Evolutionary conservation across 2,888 invertebrate species (phyloP).

Genomic region (Drosophila nr. fundita): DNA sequence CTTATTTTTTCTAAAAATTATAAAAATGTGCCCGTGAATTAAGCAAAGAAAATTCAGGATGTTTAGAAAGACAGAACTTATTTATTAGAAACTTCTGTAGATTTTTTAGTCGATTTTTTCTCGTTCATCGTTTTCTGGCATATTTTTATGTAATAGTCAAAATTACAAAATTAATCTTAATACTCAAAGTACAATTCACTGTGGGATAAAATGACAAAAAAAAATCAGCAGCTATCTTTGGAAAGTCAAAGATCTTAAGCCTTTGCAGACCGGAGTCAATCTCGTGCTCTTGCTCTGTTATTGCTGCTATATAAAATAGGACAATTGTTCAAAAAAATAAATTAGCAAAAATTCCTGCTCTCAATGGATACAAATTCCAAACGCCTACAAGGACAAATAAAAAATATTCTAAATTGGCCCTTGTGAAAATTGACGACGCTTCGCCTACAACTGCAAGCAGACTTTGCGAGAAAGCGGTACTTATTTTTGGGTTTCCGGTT

Average conservation of each 20-base stretch:
- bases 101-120: no score
- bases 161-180: no score
- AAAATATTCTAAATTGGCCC: conserved; percentile 23
- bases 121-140: no score
- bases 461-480: conserved; percentile 27
- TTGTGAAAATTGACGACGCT: conserved; percentile 16
- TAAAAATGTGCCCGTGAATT: background rate
- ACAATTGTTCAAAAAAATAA: no score
- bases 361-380: background rate
- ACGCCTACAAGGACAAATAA: background rate
- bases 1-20: background rate
- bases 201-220: background rate
- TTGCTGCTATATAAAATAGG: no score
- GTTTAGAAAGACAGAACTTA: background rate
- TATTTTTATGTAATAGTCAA: no score
- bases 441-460: conserved; percentile 26
- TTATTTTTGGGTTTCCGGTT: background rate
- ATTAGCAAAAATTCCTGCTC: background rate
- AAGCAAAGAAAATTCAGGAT: background rate
- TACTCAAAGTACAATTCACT: no score
- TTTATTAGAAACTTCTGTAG: background rate
- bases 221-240: background rate
- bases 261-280: no score
- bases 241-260: background rate
- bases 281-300: no score